Evolutionary conservation across 2,888 invertebrate genomes (phyloP).

Genomic region (Drosophila antonietae): DNA sequence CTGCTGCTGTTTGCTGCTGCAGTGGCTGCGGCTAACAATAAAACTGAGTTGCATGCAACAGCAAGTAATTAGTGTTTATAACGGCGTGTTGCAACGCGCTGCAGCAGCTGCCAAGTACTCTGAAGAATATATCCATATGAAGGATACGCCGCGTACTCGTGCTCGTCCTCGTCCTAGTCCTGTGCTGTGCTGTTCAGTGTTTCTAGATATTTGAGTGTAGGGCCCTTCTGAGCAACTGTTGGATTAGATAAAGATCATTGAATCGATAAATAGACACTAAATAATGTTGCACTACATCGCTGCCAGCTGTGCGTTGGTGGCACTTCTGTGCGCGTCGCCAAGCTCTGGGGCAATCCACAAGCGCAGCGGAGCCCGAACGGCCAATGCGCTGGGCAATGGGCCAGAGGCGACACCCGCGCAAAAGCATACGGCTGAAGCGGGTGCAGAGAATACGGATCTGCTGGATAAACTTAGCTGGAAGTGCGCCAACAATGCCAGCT

Average conservation of each 20-base stretch:
- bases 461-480: conserved; percentile 83
- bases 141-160: conserved; percentile 68
- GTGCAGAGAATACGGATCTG: conserved; percentile 74
- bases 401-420: conserved; percentile 4
- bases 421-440: conserved; percentile 18
- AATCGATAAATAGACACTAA: conserved; percentile 14
- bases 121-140: conserved; percentile 62
- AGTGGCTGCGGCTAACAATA: conserved; percentile 77
- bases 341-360: conserved; percentile 60
- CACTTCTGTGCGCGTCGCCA: conserved; percentile 45
- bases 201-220: conserved; percentile 17
- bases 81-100: conserved; percentile 72
- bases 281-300: conserved; percentile 49
- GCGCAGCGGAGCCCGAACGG: conserved; percentile 60
- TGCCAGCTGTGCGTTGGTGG: conserved; percentile 54
- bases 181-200: conserved; percentile 21
- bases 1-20: conserved; percentile 17
- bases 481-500: conserved; percentile 88
- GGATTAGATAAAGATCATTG: not conserved
- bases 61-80: conserved; percentile 83
- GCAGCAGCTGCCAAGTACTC: conserved; percentile 54
- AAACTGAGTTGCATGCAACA: conserved; percentile 83
- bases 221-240: not conserved
- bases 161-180: conserved; percentile 38
- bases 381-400: conserved; percentile 38